These are phyloP conservation scores for Pristionchus japonicus DNA, from an alignment of 2,888 invertebrate species.

Conservation along the genomic window DNA sequence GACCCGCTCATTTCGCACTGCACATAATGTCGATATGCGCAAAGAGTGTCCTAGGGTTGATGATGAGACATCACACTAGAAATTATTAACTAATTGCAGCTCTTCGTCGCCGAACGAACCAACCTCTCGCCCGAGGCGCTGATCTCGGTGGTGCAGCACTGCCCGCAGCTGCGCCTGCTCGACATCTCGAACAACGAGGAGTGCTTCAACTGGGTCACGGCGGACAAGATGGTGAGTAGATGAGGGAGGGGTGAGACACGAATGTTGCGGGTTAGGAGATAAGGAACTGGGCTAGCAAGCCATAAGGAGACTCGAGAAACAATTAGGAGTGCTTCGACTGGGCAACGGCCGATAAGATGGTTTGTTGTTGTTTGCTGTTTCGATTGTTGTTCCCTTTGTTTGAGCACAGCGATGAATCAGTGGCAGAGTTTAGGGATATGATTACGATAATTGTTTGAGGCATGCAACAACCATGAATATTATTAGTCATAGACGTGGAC, in stretches of 20 bases:
- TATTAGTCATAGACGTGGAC: too few relatives aligned
- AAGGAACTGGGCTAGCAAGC: too few relatives aligned
- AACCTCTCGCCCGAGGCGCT: slow-evolving; percentile 53
- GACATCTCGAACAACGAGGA: slow-evolving; percentile 58
- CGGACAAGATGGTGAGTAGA: slow-evolving; percentile 48
- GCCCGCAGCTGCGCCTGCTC: slow-evolving; percentile 49
- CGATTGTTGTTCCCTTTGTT: too few relatives aligned
- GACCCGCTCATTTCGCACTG: background rate
- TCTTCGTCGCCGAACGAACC: slow-evolving; percentile 57
- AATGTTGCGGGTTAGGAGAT: background rate
- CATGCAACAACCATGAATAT: too few relatives aligned
- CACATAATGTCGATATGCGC: background rate
- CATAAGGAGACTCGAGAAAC: too few relatives aligned
- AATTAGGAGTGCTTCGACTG: slow-evolving; percentile 52
- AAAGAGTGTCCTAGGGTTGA: too few relatives aligned
- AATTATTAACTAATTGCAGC: slow-evolving; percentile 38
- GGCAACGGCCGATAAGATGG: slow-evolving; percentile 49
- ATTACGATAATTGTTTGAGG: too few relatives aligned
- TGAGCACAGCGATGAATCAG: background rate
- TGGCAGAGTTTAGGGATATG: too few relatives aligned
- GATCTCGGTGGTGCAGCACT: slow-evolving; percentile 47
- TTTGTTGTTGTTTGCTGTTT: too few relatives aligned
- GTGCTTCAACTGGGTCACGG: slow-evolving; percentile 49
- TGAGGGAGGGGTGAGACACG: background rate
- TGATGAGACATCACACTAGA: too few relatives aligned